phyloP scores from a whole-genome alignment of 2,888 invertebrate genomes.

The Drosophila algonquin region DNA sequence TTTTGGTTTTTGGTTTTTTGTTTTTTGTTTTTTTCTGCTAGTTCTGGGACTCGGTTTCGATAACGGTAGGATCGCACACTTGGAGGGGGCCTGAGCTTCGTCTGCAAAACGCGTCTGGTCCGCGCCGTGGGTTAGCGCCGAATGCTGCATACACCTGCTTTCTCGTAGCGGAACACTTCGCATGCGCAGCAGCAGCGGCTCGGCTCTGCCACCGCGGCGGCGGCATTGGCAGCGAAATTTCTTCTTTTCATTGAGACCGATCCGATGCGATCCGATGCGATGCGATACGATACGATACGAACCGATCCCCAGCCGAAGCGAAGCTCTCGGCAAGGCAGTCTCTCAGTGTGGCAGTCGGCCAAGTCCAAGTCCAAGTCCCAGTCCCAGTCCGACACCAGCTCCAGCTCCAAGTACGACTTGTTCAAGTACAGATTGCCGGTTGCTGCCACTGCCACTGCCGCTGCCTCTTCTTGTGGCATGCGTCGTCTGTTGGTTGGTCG shows the following conservation, averaged over 20 bases:
- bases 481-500: slow-evolving; percentile 30
- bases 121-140: slow-evolving; percentile 84
- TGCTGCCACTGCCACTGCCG: slow-evolving; percentile 18
- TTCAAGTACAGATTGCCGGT: slow-evolving; percentile 38
- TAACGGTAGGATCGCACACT: slow-evolving; percentile 33
- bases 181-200: slow-evolving; percentile 77
- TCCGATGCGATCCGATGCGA: neutral
- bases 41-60: slow-evolving; percentile 16
- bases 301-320: slow-evolving; percentile 44
- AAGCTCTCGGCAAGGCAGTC: slow-evolving; percentile 39
- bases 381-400: neutral
- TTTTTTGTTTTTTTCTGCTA: neutral
- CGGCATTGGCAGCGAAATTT: slow-evolving; percentile 62
- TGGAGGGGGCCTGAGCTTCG: slow-evolving; percentile 39
- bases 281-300: slow-evolving; percentile 34
- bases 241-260: slow-evolving; percentile 68
- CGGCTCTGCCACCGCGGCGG: slow-evolving; percentile 38
- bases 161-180: slow-evolving; percentile 84
- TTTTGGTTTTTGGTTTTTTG: slow-evolving; percentile 5
- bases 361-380: slow-evolving; percentile 29
- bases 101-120: slow-evolving; percentile 82
- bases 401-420: slow-evolving; percentile 38
- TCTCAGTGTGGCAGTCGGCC: slow-evolving; percentile 52
- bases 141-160: slow-evolving; percentile 85
- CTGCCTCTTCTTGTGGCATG: slow-evolving; percentile 43